Evolutionary conservation across 2,113 vertebrate genomes (phyloP).

Genomic region (Pithys albifrons): DNA sequence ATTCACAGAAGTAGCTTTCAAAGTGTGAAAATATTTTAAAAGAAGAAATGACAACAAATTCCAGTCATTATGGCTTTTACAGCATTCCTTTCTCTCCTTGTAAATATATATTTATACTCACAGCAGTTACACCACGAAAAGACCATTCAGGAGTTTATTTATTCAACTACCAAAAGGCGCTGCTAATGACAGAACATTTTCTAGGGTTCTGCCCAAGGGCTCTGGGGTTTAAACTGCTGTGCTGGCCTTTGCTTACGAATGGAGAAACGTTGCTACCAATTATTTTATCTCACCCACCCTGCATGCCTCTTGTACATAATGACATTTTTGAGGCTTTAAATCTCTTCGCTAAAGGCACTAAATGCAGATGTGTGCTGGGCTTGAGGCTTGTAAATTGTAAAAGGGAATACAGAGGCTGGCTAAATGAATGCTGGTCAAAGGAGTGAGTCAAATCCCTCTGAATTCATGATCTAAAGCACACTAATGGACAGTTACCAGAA

Average conservation of each 20-base stretch:
- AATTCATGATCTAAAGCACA: not conserved
- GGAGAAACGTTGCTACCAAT: constrained; percentile 40
- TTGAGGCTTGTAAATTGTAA: not conserved
- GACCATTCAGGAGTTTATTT: not conserved
- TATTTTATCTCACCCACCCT: constrained; percentile 38
- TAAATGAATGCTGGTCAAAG: not conserved
- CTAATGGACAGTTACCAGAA: not conserved
- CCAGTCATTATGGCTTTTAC: not conserved
- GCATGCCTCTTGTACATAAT: constrained; percentile 28
- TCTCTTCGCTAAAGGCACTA: constrained; percentile 39
- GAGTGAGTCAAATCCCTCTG: not conserved
- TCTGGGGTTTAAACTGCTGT: constrained; percentile 15
- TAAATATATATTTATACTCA: not conserved
- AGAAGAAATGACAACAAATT: not conserved
- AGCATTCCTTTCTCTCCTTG: not conserved
- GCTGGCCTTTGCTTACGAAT: not conserved
- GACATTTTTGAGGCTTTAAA: constrained; percentile 31
- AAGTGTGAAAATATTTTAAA: not conserved
- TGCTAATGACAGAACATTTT: constrained; percentile 12
- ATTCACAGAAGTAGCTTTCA: not conserved
- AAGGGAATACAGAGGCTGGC: not conserved
- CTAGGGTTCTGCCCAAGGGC: not conserved
- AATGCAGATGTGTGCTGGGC: constrained; percentile 4
- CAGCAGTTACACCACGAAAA: not conserved
- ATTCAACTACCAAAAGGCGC: not conserved